These are phyloP conservation scores for Urosaurus nigricauda DNA, from an alignment of 2,797 vertebrate genomes.

Conservation along the genomic window DNA sequence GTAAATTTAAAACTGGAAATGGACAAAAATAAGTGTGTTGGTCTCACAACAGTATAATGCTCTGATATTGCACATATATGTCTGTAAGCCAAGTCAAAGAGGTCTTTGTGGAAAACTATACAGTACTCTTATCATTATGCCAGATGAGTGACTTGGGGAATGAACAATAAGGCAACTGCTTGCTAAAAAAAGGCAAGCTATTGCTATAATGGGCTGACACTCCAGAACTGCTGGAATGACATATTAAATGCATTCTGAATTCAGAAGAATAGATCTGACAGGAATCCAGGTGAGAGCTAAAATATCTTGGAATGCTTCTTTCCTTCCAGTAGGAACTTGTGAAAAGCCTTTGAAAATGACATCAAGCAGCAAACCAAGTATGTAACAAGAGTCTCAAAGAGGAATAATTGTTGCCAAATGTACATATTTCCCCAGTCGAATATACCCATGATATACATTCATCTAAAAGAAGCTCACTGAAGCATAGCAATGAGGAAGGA, in stretches of 20 bases:
- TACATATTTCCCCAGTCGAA: neutral
- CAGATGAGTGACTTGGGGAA: neutral
- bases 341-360: neutral
- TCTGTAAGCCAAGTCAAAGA: neutral
- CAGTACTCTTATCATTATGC: neutral
- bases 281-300: no score
- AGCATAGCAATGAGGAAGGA: neutral
- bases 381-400: neutral
- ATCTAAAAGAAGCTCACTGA: neutral
- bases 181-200: neutral
- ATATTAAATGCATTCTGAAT: neutral
- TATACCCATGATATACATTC: no score
- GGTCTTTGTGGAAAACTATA: neutral
- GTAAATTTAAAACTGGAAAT: neutral
- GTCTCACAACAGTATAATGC: neutral
- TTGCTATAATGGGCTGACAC: neutral
- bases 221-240: neutral
- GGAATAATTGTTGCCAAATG: neutral
- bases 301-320: neutral
- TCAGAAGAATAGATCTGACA: neutral
- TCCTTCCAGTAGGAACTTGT: neutral
- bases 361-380: neutral
- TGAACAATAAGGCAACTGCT: neutral
- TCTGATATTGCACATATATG: neutral
- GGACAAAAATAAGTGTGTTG: neutral